Evolutionary conservation across 2,888 invertebrate species (phyloP).

Genomic region (Cactoblastis cactorum): DNA sequence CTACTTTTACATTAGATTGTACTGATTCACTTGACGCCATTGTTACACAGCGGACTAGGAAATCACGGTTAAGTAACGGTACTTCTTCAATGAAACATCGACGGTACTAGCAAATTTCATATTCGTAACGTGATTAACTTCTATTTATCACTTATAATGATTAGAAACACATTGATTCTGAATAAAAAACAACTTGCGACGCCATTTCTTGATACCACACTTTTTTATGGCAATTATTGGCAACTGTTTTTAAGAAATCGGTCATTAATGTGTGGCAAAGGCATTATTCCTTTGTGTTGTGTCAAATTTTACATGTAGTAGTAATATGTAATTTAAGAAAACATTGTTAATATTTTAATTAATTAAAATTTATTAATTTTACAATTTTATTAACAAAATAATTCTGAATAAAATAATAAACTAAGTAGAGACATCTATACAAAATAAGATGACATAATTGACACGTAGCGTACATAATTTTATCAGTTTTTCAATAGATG

Average conservation of each 20-base stretch:
- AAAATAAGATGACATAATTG: conserved; percentile 25
- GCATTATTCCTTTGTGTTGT: conserved; percentile 20
- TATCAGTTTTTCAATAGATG: neutral
- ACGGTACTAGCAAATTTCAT: conserved; percentile 39
- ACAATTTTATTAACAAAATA: neutral
- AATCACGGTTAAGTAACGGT: conserved; percentile 49
- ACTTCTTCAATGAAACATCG: conserved; percentile 56
- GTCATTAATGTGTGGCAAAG: conserved; percentile 35
- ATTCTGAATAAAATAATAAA: neutral
- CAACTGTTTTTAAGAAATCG: conserved; percentile 33
- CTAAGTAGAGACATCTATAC: neutral
- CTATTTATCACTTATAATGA: conserved; percentile 41
- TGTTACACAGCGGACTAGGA: conserved; percentile 57
- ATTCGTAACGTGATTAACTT: conserved; percentile 38
- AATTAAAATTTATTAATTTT: neutral
- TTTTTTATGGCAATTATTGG: conserved; percentile 51
- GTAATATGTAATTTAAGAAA: too few species aligned
- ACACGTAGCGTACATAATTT: neutral
- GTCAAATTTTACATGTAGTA: neutral
- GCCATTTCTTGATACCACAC: conserved; percentile 70
- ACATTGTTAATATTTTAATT: neutral
- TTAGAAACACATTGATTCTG: conserved; percentile 64
- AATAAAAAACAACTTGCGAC: conserved; percentile 77
- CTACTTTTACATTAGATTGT: conserved; percentile 69
- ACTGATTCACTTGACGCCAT: conserved; percentile 72